Evolutionary conservation across 2,888 invertebrate species (phyloP), one percentile per base, ranked within the genome.

Genomic region (Criorhina ranunculi): DNA sequence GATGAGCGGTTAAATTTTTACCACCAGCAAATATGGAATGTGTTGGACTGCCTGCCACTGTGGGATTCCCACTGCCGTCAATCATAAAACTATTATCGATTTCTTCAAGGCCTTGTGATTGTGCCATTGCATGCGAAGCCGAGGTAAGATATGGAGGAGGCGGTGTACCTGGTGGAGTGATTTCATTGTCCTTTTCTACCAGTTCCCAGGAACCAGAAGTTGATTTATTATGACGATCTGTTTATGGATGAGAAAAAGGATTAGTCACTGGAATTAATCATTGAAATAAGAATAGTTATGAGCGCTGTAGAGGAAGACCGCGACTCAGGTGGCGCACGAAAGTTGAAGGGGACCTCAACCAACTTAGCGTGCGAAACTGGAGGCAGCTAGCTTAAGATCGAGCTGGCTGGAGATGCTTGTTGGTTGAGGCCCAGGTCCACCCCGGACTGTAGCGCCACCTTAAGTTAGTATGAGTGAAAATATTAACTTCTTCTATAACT

Each of bases 111-210:
- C 66, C 73, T 80, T 59, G 87, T 60, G 51, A 69, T 87, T 80
- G 82, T 88, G 87, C 67, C 88, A 80, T 86, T 87, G 57, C 93
- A 93, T 88, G 92, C 91, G 37, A 93, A 93, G 91, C 80, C 8
- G 85, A 76, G n/a, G 90, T 89, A 33, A 90, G 86, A 75, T 97
- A 97, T 0, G 97, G 97, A 17, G 97, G 97, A 15, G 97, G 97
- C 46, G 97, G 97, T n/a, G 97, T 97, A 67, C 97, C 96, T 1
- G 96, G 96, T 55, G 96, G 96, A 17, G 95, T 95, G n/a, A 93
- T 87, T 87, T 92, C 92, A 35, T 89, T 89, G 67, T 92, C 91
- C 86, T 91, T 91, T 83, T 92, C 92, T 1, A 90, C 88, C 44
- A 92, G 87, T 86, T 92, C 92, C 92, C 92, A 92, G 9, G 92